Evolutionary conservation across 2,797 vertebrate genomes (phyloP), one percentile per base, ranked within the genome.

Genomic region (Alectoris magna): DNA sequence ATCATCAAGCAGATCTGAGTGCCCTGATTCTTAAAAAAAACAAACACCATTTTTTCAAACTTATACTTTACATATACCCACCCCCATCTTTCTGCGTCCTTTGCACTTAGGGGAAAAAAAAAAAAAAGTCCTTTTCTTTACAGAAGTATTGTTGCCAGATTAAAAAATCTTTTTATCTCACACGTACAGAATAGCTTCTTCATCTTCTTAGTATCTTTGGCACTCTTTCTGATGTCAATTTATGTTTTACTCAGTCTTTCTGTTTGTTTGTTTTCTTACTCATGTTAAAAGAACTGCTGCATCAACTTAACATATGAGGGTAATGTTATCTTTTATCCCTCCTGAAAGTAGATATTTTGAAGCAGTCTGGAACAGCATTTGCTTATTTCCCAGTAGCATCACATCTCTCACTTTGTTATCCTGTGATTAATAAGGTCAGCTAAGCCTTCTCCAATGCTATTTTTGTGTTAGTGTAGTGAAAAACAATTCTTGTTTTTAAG

Each of bases 181-280:
- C 2, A 0, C 19, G 8, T 31, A 8, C 19, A n/a, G 11, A 21
- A 39, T 3, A 22, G 41, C 6, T 53, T 73, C 27, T 67, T 71
- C 0, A 6, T 24, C 78, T 75, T 23, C 48, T 59, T 29, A 18
- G 5, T 59, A n/a, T 58, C 15, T 31, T 79, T 72, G 5, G 14
- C 22, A 55, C 4, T 2, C 18, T 53, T 88, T 44, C 71, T 2
- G 23, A 60, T 23, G 64, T 5, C 18, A 44, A 31, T 10, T 58
- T 34, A 51, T 36, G 18, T 74, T 84, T 75, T 71, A 75, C 24
- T 58, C 24, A 1, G 7, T 15, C 8, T 51, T 46, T 48, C 23
- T 43, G 38, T 46, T 41, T 41, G 41, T 41, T 41, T 41, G 41
- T 43, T 43, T 38, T 63, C 14, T 36, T 72, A 39, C 5, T 48